Percentiles rank a stretch among this genome's conserved stretches.
phyloP scores from a whole-genome alignment of 2,113 vertebrate genomes.

The Campylorhamphus procurvoides region DNA sequence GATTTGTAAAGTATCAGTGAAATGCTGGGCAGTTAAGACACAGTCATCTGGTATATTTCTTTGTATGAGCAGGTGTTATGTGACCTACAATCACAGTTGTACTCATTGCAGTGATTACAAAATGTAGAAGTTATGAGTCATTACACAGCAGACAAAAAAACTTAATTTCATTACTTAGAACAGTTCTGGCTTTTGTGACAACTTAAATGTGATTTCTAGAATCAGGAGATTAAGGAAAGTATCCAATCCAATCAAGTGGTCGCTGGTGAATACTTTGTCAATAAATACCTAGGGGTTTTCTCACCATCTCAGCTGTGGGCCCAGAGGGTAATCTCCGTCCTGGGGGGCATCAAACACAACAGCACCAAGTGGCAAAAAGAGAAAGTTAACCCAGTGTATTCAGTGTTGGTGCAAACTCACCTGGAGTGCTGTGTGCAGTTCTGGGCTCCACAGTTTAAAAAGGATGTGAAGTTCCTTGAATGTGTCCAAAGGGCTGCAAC shows the following conservation, averaged over 20 bases:
- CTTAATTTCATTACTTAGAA: background rate
- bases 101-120: background rate
- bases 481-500: background rate
- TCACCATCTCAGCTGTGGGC: background rate
- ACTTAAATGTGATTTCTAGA: background rate
- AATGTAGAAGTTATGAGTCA: background rate
- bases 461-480: background rate
- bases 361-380: background rate
- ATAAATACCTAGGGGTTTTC: background rate
- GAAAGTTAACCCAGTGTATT: background rate
- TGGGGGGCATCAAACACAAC: background rate
- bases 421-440: background rate
- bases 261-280: background rate
- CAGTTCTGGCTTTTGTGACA: background rate
- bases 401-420: background rate
- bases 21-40: background rate
- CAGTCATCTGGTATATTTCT: background rate
- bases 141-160: background rate
- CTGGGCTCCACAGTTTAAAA: background rate
- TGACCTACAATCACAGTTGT: background rate
- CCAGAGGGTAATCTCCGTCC: background rate
- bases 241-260: background rate
- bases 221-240: background rate
- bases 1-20: background rate
- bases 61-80: background rate